phyloP scores from a whole-genome alignment of 2,888 invertebrate genomes.

The Agrypnus murinus region DNA sequence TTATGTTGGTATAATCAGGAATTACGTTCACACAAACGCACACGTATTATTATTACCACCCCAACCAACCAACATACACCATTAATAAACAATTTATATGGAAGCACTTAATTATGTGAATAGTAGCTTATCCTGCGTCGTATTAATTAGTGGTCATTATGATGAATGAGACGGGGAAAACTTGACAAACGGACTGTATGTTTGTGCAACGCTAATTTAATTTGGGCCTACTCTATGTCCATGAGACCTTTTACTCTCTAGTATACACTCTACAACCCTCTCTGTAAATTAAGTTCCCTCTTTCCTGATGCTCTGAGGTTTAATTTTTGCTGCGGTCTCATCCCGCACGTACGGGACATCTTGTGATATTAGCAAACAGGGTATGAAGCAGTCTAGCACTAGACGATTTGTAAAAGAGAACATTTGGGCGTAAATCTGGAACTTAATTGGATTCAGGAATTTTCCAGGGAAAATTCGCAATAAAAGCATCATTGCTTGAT shows the following conservation, averaged over 20 bases:
- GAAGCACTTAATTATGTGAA: no score
- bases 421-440: neutral
- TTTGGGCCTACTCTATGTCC: conserved; percentile 18
- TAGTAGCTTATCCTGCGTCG: neutral
- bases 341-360: conserved; percentile 18
- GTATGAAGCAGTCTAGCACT: conserved; percentile 4
- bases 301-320: conserved; percentile 17
- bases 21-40: conserved; percentile 34
- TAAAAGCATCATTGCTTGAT: no score
- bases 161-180: conserved; percentile 20
- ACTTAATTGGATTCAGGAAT: neutral
- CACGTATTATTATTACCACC: neutral
- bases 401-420: conserved; percentile 2
- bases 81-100: no score
- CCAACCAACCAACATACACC: neutral
- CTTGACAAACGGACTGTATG: conserved; percentile 8
- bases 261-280: conserved; percentile 9
- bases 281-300: conserved; percentile 31
- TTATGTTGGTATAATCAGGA: conserved; percentile 23
- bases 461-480: neutral
- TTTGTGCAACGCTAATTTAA: conserved; percentile 26
- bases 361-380: conserved; percentile 17
- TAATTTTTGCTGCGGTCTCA: conserved; percentile 27
- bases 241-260: conserved; percentile 25
- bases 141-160: conserved; percentile 38